Conservation (phyloP, 2,888 invertebrate genomes). For the Diplazon laetatorius region DNA sequence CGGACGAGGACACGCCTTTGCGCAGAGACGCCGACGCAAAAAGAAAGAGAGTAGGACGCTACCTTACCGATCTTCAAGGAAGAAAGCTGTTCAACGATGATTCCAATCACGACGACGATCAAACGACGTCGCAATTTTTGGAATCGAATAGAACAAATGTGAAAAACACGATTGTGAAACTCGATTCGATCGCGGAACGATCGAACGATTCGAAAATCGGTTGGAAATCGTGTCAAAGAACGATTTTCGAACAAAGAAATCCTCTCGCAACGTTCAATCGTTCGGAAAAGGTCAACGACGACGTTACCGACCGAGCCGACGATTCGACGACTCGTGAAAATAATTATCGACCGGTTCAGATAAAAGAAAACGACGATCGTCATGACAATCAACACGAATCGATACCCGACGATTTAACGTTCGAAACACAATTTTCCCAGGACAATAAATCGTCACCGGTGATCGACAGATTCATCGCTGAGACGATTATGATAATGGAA, state of each 20-base stretch:
- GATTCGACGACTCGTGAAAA: background rate
- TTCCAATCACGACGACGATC: slow-evolving; percentile 54
- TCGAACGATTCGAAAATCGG: slow-evolving; percentile 3
- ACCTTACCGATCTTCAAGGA: slow-evolving; percentile 69
- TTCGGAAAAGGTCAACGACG: slow-evolving; percentile 4
- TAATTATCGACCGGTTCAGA: slow-evolving; percentile 1
- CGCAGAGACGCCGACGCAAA: slow-evolving; percentile 58
- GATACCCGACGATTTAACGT: slow-evolving; percentile 65
- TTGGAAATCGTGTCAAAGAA: no score
- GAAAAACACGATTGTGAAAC: slow-evolving; percentile 26
- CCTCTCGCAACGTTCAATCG: background rate
- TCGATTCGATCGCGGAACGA: no score
- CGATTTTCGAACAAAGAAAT: no score
- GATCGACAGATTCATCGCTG: slow-evolving; percentile 51
- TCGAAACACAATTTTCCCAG: slow-evolving; percentile 63
- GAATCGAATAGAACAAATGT: slow-evolving; percentile 74
- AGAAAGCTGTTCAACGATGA: slow-evolving; percentile 70
- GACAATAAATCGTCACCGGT: slow-evolving; percentile 45
- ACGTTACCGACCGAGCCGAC: no score
- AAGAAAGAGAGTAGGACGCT: slow-evolving; percentile 72
- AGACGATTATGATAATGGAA: slow-evolving; percentile 72
- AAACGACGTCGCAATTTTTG: no score
- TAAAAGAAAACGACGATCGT: background rate
- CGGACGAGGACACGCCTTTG: slow-evolving; percentile 70
- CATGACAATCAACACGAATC: slow-evolving; percentile 53